phyloP scores from a whole-genome alignment of 1,140 invertebrate genomes.

The Brachionus koreanus region DNA sequence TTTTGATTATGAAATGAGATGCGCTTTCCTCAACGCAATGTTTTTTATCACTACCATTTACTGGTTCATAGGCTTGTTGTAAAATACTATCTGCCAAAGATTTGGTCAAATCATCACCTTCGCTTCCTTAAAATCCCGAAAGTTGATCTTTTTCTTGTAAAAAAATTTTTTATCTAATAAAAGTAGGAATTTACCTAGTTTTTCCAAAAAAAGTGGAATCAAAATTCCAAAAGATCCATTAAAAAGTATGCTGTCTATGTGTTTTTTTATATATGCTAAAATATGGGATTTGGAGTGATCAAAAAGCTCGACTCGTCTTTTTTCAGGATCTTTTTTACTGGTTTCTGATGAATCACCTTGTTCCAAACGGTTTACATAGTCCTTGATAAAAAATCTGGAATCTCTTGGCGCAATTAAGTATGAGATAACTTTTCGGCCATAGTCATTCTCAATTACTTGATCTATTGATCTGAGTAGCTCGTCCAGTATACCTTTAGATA shows the following conservation, averaged over 20 bases:
- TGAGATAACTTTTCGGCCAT: conserved; percentile 65
- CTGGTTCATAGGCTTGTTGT: not conserved
- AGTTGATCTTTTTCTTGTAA: not conserved
- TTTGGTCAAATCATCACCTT: conserved; percentile 23
- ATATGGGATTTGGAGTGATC: conserved; percentile 65
- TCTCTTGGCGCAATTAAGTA: conserved; percentile 79
- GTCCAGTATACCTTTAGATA: conserved; percentile 70
- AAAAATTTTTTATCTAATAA: not conserved
- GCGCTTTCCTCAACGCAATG: conserved; percentile 11
- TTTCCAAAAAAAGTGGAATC: conserved; percentile 28
- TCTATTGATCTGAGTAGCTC: conserved; percentile 70
- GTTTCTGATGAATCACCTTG: conserved; percentile 63
- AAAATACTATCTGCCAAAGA: not conserved
- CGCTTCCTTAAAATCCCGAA: not conserved
- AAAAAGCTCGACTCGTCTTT: conserved; percentile 69
- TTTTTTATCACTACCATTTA: not conserved
- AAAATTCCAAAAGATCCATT: conserved; percentile 28
- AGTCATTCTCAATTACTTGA: conserved; percentile 68
- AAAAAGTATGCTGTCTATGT: conserved; percentile 53
- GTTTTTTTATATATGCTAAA: conserved; percentile 62
- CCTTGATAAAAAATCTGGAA: conserved; percentile 70
- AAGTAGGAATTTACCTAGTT: not conserved
- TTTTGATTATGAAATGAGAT: conserved; percentile 39
- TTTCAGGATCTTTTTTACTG: conserved; percentile 71
- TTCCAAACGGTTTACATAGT: conserved; percentile 66